Evolutionary conservation across 2,888 invertebrate species (phyloP), one percentile per base, ranked within the genome.

Genomic region (Dexiosoma caninum): DNA sequence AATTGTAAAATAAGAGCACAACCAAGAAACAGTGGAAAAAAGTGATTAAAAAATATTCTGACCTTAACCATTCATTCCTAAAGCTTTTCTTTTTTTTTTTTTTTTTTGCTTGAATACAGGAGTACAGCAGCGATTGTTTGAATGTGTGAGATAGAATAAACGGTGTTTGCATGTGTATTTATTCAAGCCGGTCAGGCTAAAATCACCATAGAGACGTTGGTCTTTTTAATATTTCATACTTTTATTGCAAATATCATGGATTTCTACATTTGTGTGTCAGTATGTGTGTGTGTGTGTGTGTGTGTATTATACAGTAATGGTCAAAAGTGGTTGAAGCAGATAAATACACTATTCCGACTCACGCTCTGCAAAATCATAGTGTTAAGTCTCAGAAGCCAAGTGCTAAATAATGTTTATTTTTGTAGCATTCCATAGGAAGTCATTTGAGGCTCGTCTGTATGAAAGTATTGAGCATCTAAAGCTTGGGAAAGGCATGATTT

Each of bases 61-160:
- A 81, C 80, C 80, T 81, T 71, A 60, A 35, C 30, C 19, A 59
- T 80, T 62, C 60, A 71, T 67, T 76, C 66, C 69, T 66, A 66
- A 53, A 49, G 37, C 44, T 69, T 19, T 42, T 12, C 32, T 66
- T 53, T 10, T 21, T 23, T 9, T 8, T 51, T 32, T 57, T 4
- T 35, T 19, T 44, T 12, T 42, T 2, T 46, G 23, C n/a, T n/a
- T n/a, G n/a, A n/a, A n/a, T n/a, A n/a, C n/a, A n/a, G n/a, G n/a
- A n/a, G n/a, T n/a, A n/a, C n/a, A n/a, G n/a, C n/a, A n/a, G n/a
- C 14, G 27, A 1, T 5, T 40, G 9, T 14, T 6, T 32, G 40
- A 42, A 6, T 40, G 3, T 27, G 23, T 23, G 14, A 12, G 9
- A 27, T n/a, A 14, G 6, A 49, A 21, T 10, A 21, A 49, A 64